Percentiles rank a stretch among this genome's conserved stretches.
Conservation (phyloP, 2,113 vertebrate species). For the Rana temporaria region DNA sequence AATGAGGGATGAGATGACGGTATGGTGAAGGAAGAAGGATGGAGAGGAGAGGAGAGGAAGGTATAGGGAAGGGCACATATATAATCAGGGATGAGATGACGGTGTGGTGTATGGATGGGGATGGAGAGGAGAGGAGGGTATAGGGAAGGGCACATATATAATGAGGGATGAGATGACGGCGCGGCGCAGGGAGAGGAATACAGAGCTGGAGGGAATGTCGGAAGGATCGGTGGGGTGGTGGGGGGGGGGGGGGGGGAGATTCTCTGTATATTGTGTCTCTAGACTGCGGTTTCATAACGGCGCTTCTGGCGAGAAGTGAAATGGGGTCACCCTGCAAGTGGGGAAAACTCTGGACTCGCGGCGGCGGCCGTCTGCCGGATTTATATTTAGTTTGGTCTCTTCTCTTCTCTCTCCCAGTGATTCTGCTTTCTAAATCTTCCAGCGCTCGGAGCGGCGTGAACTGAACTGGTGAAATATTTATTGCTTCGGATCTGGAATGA, state of each 20-base stretch:
- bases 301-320: constrained; percentile 39
- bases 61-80: neutral
- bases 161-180: no score
- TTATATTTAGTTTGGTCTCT: constrained; percentile 37
- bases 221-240: neutral
- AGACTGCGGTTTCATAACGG: constrained; percentile 23
- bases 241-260: neutral
- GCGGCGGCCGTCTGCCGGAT: constrained; percentile 16
- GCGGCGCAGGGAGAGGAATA: no score
- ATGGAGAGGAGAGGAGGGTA: neutral
- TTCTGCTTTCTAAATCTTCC: constrained; percentile 1
- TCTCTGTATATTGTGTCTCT: neutral
- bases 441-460: neutral
- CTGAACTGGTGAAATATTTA: constrained; percentile 30
- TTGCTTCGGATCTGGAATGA: neutral
- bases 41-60: neutral
- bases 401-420: neutral
- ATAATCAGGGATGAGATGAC: neutral
- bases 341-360: neutral
- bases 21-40: neutral
- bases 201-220: neutral
- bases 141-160: no score
- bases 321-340: constrained; percentile 44
- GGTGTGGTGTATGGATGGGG: neutral
- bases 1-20: no score